These are phyloP conservation scores for Silurus meridionalis DNA, from an alignment of 2,113 vertebrate species.

Conservation along the genomic window DNA sequence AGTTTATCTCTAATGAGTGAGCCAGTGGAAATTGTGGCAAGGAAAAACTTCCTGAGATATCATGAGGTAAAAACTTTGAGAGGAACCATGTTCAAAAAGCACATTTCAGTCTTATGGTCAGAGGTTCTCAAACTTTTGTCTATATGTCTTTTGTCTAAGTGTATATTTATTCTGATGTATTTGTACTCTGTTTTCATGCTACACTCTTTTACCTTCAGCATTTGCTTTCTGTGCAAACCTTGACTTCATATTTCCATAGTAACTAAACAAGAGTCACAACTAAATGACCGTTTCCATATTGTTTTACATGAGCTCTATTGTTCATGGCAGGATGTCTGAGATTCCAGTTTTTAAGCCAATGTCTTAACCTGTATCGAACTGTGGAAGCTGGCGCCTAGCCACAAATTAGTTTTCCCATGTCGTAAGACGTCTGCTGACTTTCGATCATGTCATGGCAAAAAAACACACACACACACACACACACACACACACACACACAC, in stretches of 20 bases:
- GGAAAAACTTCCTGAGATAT: no score
- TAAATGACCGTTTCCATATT: conserved; percentile 1
- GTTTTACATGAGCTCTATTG: conserved; percentile 20
- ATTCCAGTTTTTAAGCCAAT: conserved; percentile 35
- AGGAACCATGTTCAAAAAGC: no score
- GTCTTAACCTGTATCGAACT: conserved; percentile 10
- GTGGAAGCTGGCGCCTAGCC: conserved; percentile 6
- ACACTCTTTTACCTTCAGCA: no score
- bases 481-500: no score
- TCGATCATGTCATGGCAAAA: conserved; percentile 24
- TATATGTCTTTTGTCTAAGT: no score
- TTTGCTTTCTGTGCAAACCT: neutral
- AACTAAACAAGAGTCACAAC: conserved; percentile 18
- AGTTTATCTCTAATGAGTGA: no score
- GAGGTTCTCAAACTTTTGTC: no score
- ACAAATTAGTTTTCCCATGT: conserved; percentile 35
- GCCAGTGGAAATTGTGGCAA: no score
- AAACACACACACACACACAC: neutral
- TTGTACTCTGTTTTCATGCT: neutral
- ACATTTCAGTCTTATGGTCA: no score
- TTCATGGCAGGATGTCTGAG: conserved; percentile 31
- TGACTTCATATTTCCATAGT: conserved; percentile 7
- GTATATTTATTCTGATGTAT: neutral
- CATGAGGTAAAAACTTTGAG: no score
- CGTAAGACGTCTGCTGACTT: neutral